Evolutionary conservation across 2,113 vertebrate genomes (phyloP), one percentile per base, ranked within the genome.

Genomic region (Motacilla alba): DNA sequence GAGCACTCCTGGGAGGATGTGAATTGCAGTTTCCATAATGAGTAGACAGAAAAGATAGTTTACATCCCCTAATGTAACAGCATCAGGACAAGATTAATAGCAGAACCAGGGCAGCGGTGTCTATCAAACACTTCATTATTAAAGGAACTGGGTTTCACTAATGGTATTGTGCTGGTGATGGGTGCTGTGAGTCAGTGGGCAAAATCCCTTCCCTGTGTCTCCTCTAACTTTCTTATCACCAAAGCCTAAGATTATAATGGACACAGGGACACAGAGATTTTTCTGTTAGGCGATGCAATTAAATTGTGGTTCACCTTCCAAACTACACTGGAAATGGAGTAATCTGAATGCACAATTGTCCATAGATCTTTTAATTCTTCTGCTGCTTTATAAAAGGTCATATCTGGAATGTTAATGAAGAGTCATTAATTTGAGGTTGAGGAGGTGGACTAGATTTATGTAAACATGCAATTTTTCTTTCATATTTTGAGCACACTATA

Each of bases 1-100:
- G 92, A 96, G 69, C 94, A 89, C 95, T 96, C 94, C 93, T 96
- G 96, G 94, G 88, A 96, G 93, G 93, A 96, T 93, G 58, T 82
- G 94, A 96, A 96, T 84, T 95, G 94, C 80, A 62, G 92, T 89
- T 96, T 96, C 88, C 86, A 84, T 96, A 95, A 97, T 89, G 92
- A 96, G 90, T 90, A 53, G 92, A 97, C 85, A 90, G 90, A 90
- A 96, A 96, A 93, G 83, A 89, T 95, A 96, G 96, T 97, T 96
- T 97, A 94, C 88, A 69, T 94, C 80, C 73, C 60, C 86, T 94
- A 87, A 95, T 84, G 76, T 92, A 96, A 81, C 92, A 86, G 92
- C 41, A 3, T 79, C 88, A 62, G 93, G 83, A 93, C 80, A 96
- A 96, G 95, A 96, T 95, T 94, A 96, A 96, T 94, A 94, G 94